Evolutionary conservation across 2,113 vertebrate genomes (phyloP).

Genomic region (Malaclemys terrapin): DNA sequence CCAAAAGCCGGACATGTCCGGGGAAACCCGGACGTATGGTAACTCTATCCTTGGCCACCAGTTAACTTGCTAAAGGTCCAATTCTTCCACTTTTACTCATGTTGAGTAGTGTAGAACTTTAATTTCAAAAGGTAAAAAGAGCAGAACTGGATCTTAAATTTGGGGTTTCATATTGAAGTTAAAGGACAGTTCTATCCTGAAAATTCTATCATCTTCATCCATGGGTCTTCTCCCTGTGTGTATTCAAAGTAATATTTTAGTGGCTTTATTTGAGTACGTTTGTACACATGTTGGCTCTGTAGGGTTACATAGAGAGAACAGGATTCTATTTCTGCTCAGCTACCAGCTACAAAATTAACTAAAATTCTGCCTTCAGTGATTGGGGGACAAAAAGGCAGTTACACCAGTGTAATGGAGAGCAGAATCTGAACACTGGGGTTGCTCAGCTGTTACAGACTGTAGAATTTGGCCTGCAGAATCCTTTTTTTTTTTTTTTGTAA

Average conservation of each 20-base stretch:
- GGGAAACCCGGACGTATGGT: no score
- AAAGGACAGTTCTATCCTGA: slow-evolving; percentile 20
- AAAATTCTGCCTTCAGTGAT: not conserved
- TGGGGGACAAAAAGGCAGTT: not conserved
- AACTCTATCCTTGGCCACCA: slow-evolving; percentile 23
- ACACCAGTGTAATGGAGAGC: not conserved
- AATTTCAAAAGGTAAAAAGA: not conserved
- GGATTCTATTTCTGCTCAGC: not conserved
- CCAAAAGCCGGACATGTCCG: no score
- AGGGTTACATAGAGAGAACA: not conserved
- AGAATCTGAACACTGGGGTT: not conserved
- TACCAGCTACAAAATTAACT: not conserved
- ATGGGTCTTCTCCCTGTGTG: not conserved
- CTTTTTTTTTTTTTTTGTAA: not conserved
- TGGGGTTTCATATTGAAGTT: not conserved
- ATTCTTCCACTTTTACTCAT: not conserved
- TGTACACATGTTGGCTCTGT: not conserved
- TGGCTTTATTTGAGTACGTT: not conserved
- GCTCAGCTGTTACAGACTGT: not conserved
- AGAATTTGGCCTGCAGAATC: not conserved
- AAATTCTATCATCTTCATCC: not conserved
- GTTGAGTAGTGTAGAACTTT: not conserved
- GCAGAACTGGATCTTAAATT: not conserved
- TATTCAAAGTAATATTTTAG: not conserved
- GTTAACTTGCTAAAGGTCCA: slow-evolving; percentile 28